phyloP scores from a whole-genome alignment of 2,797 vertebrate species.

The Iguana delicatissima region DNA sequence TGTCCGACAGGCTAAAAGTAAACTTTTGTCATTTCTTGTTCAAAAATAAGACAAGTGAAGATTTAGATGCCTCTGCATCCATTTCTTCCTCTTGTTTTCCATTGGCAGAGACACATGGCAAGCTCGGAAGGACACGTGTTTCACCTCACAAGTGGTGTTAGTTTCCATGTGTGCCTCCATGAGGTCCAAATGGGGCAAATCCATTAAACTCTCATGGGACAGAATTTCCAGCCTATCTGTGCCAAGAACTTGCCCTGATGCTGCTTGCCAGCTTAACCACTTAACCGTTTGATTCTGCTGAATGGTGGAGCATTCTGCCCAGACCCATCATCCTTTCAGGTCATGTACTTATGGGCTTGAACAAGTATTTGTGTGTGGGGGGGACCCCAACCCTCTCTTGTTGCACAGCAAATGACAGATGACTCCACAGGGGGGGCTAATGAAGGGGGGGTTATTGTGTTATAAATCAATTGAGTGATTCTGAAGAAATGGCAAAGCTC shows the following conservation, averaged over 20 bases:
- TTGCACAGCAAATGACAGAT: slow-evolving; percentile 61
- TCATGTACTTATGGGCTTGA: slow-evolving; percentile 51
- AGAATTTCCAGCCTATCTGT: background rate
- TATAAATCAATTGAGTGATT: slow-evolving; percentile 69
- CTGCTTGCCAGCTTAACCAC: background rate
- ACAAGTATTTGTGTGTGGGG: background rate
- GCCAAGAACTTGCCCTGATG: background rate
- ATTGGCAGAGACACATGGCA: too few species aligned
- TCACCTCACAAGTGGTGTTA: too few species aligned
- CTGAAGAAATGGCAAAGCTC: slow-evolving; percentile 53
- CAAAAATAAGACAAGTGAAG: too few species aligned
- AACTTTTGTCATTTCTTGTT: too few species aligned
- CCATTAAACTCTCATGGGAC: too few species aligned
- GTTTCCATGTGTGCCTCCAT: too few species aligned
- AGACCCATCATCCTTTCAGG: slow-evolving; percentile 53
- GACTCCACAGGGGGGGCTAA: slow-evolving; percentile 30
- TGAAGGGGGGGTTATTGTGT: slow-evolving; percentile 60
- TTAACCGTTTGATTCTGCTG: slow-evolving; percentile 10
- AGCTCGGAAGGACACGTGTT: too few species aligned
- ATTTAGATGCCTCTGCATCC: too few species aligned
- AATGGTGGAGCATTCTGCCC: slow-evolving; percentile 17
- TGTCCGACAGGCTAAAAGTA: too few species aligned
- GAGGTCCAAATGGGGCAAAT: too few species aligned
- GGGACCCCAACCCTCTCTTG: slow-evolving; percentile 24
- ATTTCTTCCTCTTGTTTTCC: too few species aligned